Evolutionary conservation across 2,113 vertebrate species (phyloP), one percentile per base, ranked within the genome.

Genomic region (Ptilorrhoa leucosticta): DNA sequence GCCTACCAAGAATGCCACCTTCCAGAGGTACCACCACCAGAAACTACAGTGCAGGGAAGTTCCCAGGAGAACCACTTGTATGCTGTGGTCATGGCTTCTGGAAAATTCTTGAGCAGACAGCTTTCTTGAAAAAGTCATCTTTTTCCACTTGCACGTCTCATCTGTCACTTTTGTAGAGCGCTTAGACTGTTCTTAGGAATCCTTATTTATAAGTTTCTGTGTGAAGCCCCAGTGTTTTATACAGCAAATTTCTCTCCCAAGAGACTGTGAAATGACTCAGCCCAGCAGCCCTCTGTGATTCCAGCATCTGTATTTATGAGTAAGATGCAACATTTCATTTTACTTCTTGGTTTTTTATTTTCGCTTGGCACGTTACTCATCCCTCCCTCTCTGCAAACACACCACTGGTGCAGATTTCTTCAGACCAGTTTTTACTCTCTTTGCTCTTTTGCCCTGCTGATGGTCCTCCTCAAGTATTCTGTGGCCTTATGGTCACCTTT

Each of bases 261-360:
- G 51, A 78, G 92, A 44, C 91, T 94, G 61, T 8, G 30, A 65
- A 96, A 88, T 97, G 94, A 96, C 94, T 97, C 92, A 97, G 90
- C 70, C 84, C 97, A 95, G 97, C 89, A 96, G 64, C 91, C 63
- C 96, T 96, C 91, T 97, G 91, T 90, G 90, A 93, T 95, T 97
- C 76, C 92, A 93, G 73, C 81, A 87, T 87, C 93, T 91, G 81
- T 93, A 95, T 97, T 93, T 97, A 96, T 87, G 96, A 97, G 96
- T 88, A 86, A 19, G 77, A 72, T 88, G 68, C 80, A 96, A 75
- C 89, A 96, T 94, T 97, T 77, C 40, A 81, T 86, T 97, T 86
- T 57, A 33, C 39, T 96, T 97, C 96, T 97, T 97, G 92, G 87
- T 97, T 95, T 89, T 75, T 97, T 83, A 45, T 63, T 97, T 95